A percentile compares a stretch with the other conserved stretches of the same genome.
Conservation (phyloP, 2,888 invertebrate genomes). For the Sussaba pulchella region DNA sequence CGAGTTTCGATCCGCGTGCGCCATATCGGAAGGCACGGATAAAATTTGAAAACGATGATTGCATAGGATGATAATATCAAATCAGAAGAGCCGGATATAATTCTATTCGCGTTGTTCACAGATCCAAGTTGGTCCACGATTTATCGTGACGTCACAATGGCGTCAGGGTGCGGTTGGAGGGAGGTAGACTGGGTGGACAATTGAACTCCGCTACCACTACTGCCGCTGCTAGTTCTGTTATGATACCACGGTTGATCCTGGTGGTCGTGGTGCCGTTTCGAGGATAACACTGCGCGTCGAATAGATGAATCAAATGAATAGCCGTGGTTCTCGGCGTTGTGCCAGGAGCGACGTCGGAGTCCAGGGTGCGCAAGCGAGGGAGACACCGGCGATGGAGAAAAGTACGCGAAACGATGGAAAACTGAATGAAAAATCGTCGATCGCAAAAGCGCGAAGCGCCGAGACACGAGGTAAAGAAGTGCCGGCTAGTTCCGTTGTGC, state of each 20-base stretch:
- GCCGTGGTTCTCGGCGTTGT: constrained; percentile 52
- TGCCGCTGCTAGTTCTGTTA: neutral
- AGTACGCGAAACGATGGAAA: constrained; percentile 43
- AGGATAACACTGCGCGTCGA: constrained; percentile 52
- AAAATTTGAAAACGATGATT: constrained; percentile 5
- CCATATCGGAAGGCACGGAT: constrained; percentile 3
- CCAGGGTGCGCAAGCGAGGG: constrained; percentile 1
- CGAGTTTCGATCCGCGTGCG: neutral
- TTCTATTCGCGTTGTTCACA: constrained; percentile 22
- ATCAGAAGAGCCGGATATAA: constrained; percentile 7
- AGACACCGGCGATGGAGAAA: neutral
- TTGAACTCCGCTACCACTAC: constrained; percentile 37
- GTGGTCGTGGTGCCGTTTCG: constrained; percentile 37
- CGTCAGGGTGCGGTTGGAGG: neutral
- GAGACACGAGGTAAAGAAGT: constrained; percentile 28
- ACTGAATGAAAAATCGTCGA: constrained; percentile 64
- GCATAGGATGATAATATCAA: neutral
- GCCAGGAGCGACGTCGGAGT: neutral
- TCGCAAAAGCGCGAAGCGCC: constrained; percentile 55
- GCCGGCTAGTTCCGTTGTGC: constrained; percentile 75
- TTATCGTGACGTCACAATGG: constrained; percentile 37
- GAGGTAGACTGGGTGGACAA: constrained; percentile 36
- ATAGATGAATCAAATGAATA: constrained; percentile 66
- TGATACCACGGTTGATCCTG: neutral
- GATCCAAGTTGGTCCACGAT: constrained; percentile 12